phyloP scores from a whole-genome alignment of 2,797 vertebrate genomes.

The Thalassophryne amazonica region DNA sequence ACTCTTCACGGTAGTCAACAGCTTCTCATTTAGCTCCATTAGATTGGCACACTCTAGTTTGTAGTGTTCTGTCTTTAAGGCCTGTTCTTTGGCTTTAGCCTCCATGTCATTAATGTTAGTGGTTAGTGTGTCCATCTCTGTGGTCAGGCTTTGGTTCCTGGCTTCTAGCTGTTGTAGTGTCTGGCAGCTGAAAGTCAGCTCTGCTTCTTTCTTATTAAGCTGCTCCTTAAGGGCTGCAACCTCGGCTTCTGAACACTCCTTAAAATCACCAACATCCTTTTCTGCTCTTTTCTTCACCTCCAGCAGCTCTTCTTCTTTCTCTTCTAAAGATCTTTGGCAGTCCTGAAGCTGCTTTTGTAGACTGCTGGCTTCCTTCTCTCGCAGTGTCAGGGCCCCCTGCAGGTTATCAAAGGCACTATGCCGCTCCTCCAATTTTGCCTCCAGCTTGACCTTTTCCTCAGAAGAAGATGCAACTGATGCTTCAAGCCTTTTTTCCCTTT shows the following conservation, averaged over 20 bases:
- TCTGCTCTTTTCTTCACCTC: constrained; percentile 49
- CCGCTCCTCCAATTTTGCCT: constrained; percentile 64
- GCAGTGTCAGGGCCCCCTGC: constrained; percentile 68
- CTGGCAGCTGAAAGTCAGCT: constrained; percentile 70
- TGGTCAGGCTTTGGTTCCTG: constrained; percentile 69
- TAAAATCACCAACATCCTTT: constrained; percentile 39
- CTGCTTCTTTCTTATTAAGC: constrained; percentile 73
- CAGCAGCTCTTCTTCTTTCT: constrained; percentile 71
- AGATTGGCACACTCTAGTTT: constrained; percentile 61
- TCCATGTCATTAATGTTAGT: constrained; percentile 71
- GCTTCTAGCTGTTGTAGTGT: constrained; percentile 76
- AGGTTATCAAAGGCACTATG: constrained; percentile 65
- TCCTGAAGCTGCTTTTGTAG: constrained; percentile 80
- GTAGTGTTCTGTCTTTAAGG: constrained; percentile 60
- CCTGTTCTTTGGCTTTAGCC: constrained; percentile 59
- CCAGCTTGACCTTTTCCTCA: constrained; percentile 71
- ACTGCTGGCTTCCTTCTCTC: constrained; percentile 77
- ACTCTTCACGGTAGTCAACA: constrained; percentile 63
- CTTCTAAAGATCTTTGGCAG: constrained; percentile 71
- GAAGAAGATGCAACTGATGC: constrained; percentile 48
- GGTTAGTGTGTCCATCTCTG: constrained; percentile 74
- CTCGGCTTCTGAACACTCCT: constrained; percentile 70
- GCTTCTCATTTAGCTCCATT: constrained; percentile 67
- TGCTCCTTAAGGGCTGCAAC: constrained; percentile 65
- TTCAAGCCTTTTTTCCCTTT: constrained; percentile 65